A percentile compares a stretch with the other conserved stretches of the same genome.
Conservation (phyloP, 92 coral and sea anemone species). For the Montipora capitata region DNA sequence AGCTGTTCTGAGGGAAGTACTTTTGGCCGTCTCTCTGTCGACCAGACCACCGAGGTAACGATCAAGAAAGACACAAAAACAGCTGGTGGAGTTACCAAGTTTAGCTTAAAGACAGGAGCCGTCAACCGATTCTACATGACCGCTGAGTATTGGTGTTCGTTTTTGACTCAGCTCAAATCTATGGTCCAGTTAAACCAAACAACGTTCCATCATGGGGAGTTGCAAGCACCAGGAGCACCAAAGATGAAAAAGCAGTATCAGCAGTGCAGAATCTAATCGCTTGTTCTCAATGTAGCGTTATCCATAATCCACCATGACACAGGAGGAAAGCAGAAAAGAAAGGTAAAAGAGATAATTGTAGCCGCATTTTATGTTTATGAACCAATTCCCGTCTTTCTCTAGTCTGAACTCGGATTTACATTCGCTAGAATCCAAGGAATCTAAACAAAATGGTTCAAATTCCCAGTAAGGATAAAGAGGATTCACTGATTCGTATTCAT, state of each 20-base stretch:
- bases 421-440: no score
- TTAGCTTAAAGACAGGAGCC: constrained; percentile 60
- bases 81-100: constrained; percentile 56
- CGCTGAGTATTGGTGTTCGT: constrained; percentile 73
- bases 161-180: constrained; percentile 38
- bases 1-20: constrained; percentile 49
- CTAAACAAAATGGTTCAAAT: no score
- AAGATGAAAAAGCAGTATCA: constrained; percentile 71
- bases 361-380: no score
- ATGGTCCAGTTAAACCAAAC: constrained; percentile 55
- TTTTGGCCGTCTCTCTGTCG: constrained; percentile 71
- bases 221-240: constrained; percentile 56
- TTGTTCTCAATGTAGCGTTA: no score
- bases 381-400: no score
- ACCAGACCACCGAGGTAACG: constrained; percentile 74
- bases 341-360: no score
- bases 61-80: constrained; percentile 70
- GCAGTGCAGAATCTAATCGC: constrained; percentile 60
- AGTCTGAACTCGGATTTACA: no score
- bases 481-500: no score
- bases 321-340: no score
- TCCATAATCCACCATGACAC: no score
- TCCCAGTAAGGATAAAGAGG: no score
- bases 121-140: constrained; percentile 67
- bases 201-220: constrained; percentile 50